Evolutionary conservation across 2,888 invertebrate genomes (phyloP), one percentile per base, ranked within the genome.

Genomic region (Ametastegia equiseti): DNA sequence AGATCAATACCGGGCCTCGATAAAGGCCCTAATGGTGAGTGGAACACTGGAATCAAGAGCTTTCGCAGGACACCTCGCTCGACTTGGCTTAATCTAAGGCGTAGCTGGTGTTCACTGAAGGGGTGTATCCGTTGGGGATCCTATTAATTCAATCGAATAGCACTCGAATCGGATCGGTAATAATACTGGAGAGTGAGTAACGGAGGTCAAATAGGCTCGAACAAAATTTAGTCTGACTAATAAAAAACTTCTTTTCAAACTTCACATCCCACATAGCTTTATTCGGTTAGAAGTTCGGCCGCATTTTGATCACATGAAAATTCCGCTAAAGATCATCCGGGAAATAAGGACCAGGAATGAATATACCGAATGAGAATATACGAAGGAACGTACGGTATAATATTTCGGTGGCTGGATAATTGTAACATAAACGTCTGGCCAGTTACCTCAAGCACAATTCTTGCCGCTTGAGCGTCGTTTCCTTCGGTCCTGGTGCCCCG

Each of bases 31-130:
- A 50, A 75, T 75, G 54, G 50, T 33, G 54, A 75, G 50, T 75
- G 36, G 50, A 75, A 50, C 50, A 75, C 75, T 19, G 75, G 75
- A 75, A 54, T 75, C 54, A 54, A 54, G 75, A 75, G 75, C 75
- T 75, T 75, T 75, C 33, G 50, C 75, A 75, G 75, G 75, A 75
- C 75, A 75, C 75, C 54, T 54, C 54, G 75, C 75, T 50, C 75
- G 50, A 36, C 54, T 33, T 75, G 75, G 75, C 75, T 54, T 75
- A 75, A 75, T 75, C 75, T 75, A 36, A 75, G 75, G 75, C 75
- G 54, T 75, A 75, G 73, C 54, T 75, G 36, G 75, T 50, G 50
- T 36, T 75, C 50, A 36, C 19, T 75, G 36, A 30, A 36, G 45
- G 50, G 75, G 54, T 75, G 54, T 75, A 75, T 75, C 36, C 75